These are phyloP conservation scores for Naso thynnoides DNA, from an alignment of 2,797 vertebrate genomes.

Conservation along the genomic window DNA sequence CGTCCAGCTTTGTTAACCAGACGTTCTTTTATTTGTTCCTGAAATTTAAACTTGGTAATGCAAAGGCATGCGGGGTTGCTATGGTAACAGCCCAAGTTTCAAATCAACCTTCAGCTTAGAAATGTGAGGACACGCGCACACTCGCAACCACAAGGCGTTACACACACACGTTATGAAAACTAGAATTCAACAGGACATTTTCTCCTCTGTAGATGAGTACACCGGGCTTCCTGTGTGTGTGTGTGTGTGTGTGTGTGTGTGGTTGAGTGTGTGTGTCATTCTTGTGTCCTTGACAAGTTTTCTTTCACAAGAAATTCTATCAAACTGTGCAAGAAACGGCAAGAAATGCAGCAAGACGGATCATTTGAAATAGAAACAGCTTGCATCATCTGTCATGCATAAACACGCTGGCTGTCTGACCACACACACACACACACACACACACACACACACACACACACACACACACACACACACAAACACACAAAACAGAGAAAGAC, in stretches of 20 bases:
- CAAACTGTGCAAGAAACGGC: slow-evolving; percentile 1
- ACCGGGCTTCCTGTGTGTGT: neutral
- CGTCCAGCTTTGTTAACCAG: slow-evolving; percentile 7
- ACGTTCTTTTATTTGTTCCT: slow-evolving; percentile 18
- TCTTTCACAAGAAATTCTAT: slow-evolving; percentile 1
- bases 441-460: slow-evolving; percentile 43
- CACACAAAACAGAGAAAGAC: no score
- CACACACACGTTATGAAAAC: neutral
- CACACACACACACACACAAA: no score
- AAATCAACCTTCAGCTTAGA: slow-evolving; percentile 60
- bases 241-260: slow-evolving; percentile 23
- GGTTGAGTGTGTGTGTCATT: neutral
- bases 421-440: slow-evolving; percentile 49
- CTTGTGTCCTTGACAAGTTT: slow-evolving; percentile 40
- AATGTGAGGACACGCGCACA: slow-evolving; percentile 20
- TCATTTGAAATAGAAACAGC: slow-evolving; percentile 48
- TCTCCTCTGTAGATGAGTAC: slow-evolving; percentile 22
- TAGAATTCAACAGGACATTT: slow-evolving; percentile 2
- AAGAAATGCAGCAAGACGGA: slow-evolving; percentile 3
- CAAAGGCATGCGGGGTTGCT: slow-evolving; percentile 67
- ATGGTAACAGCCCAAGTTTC: slow-evolving; percentile 62
- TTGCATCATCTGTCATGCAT: slow-evolving; percentile 52
- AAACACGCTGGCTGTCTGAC: slow-evolving; percentile 55
- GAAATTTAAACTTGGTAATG: slow-evolving; percentile 52
- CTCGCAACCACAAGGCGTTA: slow-evolving; percentile 2